A percentile compares a stretch with the other conserved stretches of the same genome.
phyloP scores from a whole-genome alignment of 1,140 invertebrate species.

The Temnothorax nylanderi region DNA sequence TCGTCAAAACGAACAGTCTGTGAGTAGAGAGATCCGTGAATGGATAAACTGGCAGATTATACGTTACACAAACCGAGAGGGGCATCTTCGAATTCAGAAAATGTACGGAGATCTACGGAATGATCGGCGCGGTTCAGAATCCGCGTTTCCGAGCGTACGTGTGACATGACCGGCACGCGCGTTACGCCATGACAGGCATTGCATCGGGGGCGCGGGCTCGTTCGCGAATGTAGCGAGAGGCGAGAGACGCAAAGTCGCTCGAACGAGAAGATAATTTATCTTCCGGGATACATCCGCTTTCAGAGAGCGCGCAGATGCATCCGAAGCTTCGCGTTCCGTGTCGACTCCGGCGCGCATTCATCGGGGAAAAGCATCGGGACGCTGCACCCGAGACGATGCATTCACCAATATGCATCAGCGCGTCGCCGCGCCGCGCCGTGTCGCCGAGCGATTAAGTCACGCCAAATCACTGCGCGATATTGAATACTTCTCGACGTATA shows the following conservation, averaged over 20 bases:
- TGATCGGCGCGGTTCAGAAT: slow-evolving; percentile 24
- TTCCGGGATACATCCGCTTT: slow-evolving; percentile 46
- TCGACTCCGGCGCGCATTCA: slow-evolving; percentile 33
- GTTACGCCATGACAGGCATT: slow-evolving; percentile 67
- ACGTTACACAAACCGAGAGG: not conserved
- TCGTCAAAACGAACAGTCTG: not conserved
- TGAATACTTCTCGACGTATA: slow-evolving; percentile 28
- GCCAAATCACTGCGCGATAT: slow-evolving; percentile 30
- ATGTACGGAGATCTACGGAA: slow-evolving; percentile 28
- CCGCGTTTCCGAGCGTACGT: slow-evolving; percentile 1
- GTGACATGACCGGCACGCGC: slow-evolving; percentile 15
- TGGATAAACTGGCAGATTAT: not conserved
- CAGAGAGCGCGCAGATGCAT: slow-evolving; percentile 34
- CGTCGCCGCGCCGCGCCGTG: not conserved
- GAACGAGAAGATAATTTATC: slow-evolving; percentile 60
- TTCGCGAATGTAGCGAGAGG: slow-evolving; percentile 55
- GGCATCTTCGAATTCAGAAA: slow-evolving; percentile 28
- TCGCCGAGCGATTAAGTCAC: slow-evolving; percentile 51
- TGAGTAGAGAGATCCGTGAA: not conserved
- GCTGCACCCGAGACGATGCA: not conserved
- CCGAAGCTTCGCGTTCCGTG: slow-evolving; percentile 23
- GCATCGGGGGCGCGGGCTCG: slow-evolving; percentile 56
- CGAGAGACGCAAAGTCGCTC: slow-evolving; percentile 45
- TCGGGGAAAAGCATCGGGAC: not conserved
- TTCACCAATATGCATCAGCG: slow-evolving; percentile 40